A percentile compares a stretch with the other conserved stretches of the same genome.
Evolutionary conservation across 2,888 invertebrate species (phyloP).

Genomic region (Drosophila lacicola): DNA sequence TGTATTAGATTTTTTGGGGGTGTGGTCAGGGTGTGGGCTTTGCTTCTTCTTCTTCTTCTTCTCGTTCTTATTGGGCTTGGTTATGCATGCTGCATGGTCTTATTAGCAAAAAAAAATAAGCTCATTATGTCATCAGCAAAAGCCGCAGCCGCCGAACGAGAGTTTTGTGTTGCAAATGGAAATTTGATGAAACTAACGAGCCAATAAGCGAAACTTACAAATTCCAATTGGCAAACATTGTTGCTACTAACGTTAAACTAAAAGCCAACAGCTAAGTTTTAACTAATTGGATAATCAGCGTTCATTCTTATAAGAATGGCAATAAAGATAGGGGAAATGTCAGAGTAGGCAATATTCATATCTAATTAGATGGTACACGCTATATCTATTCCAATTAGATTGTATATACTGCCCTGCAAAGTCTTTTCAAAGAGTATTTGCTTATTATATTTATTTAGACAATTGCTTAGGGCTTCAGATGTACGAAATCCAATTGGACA

Average conservation of each 20-base stretch:
- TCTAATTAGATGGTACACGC: no score
- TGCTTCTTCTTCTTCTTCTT: neutral
- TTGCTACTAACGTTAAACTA: no score
- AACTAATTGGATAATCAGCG: no score
- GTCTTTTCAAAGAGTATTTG: no score
- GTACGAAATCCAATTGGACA: no score
- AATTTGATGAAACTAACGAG: conserved; percentile 4
- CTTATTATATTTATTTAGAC: no score
- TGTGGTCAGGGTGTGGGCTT: conserved; percentile 7
- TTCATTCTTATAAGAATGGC: no score
- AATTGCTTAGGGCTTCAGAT: no score
- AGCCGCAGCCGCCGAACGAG: conserved; percentile 10
- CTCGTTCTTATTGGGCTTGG: neutral
- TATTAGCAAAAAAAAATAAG: conserved; percentile 47
- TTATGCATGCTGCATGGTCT: conserved; percentile 33
- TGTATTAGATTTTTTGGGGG: conserved; percentile 23
- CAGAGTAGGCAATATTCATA: no score
- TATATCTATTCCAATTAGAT: no score
- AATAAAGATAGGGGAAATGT: no score
- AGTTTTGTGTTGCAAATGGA: neutral
- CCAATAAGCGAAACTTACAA: conserved; percentile 1
- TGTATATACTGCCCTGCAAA: accelerated
- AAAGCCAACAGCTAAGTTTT: no score
- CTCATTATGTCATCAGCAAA: conserved; percentile 59
- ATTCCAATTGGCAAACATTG: conserved; percentile 5